phyloP scores from a whole-genome alignment of 2,797 vertebrate genomes.

The Atherinosoma microstoma region DNA sequence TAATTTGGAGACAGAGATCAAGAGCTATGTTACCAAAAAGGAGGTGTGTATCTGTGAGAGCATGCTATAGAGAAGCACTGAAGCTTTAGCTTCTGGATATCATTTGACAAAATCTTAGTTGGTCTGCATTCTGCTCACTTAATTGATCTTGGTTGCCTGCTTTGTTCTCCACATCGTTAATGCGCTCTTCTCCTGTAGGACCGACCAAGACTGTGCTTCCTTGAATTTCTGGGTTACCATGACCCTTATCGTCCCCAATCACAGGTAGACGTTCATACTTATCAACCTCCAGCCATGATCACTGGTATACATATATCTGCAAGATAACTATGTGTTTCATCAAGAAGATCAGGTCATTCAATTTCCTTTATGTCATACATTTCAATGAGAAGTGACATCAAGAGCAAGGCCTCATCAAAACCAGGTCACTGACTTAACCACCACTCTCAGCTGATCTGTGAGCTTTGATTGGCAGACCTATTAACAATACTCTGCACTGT shows the following conservation, averaged over 20 bases:
- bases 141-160: not conserved
- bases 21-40: constrained; percentile 50
- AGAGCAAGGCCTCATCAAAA: constrained; percentile 71
- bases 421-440: constrained; percentile 80
- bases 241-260: constrained; percentile 57
- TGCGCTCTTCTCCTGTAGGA: constrained; percentile 47
- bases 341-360: constrained; percentile 78
- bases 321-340: constrained; percentile 74
- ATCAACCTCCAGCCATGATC: constrained; percentile 24
- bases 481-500: constrained; percentile 71
- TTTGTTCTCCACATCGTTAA: constrained; percentile 21
- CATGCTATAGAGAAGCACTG: not conserved
- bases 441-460: constrained; percentile 69
- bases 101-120: not conserved
- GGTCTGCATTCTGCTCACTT: not conserved
- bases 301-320: constrained; percentile 47
- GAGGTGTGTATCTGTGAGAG: constrained; percentile 52
- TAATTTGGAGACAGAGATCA: constrained; percentile 68
- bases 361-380: constrained; percentile 79
- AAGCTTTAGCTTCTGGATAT: not conserved
- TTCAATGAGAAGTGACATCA: constrained; percentile 71
- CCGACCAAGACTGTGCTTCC: constrained; percentile 64
- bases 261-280: constrained; percentile 63
- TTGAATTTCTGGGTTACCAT: constrained; percentile 71
- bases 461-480: constrained; percentile 80